Percentiles rank a stretch among this genome's conserved stretches.
Evolutionary conservation across 1,140 invertebrate genomes (phyloP).

Genomic region (Ips typographus): DNA sequence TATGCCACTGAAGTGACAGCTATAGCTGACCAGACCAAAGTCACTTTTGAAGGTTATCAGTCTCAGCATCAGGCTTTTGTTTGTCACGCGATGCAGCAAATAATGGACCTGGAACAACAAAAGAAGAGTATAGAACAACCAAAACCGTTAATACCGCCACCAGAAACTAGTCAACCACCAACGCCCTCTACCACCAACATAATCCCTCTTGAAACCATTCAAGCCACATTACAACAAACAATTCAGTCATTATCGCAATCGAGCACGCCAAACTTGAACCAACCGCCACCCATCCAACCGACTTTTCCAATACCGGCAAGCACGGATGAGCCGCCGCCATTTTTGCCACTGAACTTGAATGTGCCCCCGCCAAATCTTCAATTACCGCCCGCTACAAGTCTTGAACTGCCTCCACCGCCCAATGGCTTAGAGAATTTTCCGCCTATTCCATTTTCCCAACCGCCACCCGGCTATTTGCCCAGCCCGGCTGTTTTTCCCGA

Average conservation of each 20-base stretch:
- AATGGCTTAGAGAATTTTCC: slow-evolving; percentile 37
- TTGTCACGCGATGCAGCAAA: slow-evolving; percentile 84
- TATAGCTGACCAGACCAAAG: slow-evolving; percentile 58
- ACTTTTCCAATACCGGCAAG: slow-evolving; percentile 25
- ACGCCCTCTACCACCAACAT: slow-evolving; percentile 35
- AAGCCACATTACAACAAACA: slow-evolving; percentile 44
- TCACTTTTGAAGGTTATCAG: slow-evolving; percentile 66
- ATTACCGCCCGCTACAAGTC: slow-evolving; percentile 5
- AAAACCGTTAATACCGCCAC: slow-evolving; percentile 50
- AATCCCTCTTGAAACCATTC: slow-evolving; percentile 44
- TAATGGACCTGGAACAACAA: slow-evolving; percentile 80
- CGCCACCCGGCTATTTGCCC: slow-evolving; percentile 56
- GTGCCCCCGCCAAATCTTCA: slow-evolving; percentile 28
- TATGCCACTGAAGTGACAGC: slow-evolving; percentile 69
- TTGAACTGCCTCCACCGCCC: slow-evolving; percentile 35
- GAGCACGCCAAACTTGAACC: slow-evolving; percentile 32
- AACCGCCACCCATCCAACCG: slow-evolving; percentile 28
- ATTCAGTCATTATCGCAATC: slow-evolving; percentile 42
- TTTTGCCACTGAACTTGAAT: slow-evolving; percentile 11
- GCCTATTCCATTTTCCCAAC: slow-evolving; percentile 54
- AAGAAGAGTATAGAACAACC: slow-evolving; percentile 75
- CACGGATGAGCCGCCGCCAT: neutral
- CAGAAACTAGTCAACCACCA: slow-evolving; percentile 46
- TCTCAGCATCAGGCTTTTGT: slow-evolving; percentile 95
- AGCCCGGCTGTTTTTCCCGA: slow-evolving; percentile 67